A percentile compares a stretch with the other conserved stretches of the same genome.
Conservation (phyloP, 2,888 invertebrate species). For the Trichogramma dendrolimi region DNA sequence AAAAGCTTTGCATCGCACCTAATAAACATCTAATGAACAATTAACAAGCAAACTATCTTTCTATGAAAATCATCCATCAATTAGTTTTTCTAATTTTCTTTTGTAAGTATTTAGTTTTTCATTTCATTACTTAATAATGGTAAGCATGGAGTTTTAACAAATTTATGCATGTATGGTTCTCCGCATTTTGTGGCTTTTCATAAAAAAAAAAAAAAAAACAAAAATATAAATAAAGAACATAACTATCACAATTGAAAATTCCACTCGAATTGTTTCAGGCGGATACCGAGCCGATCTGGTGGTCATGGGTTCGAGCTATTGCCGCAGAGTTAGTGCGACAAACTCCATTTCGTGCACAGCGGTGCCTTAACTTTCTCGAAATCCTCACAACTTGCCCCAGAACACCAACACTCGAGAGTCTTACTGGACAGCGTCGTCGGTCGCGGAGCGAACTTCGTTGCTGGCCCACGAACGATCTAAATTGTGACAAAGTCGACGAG, state of each 20-base stretch:
- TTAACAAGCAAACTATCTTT: too few species aligned
- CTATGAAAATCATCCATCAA: too few species aligned
- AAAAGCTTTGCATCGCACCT: too few species aligned
- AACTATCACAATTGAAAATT: not conserved
- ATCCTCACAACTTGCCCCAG: slow-evolving; percentile 62
- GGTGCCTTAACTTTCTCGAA: slow-evolving; percentile 65
- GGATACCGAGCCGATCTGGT: slow-evolving; percentile 65
- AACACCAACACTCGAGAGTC: slow-evolving; percentile 55
- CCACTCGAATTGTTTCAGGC: slow-evolving; percentile 57
- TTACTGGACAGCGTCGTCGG: slow-evolving; percentile 44
- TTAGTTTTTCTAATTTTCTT: too few species aligned
- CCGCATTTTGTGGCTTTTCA: too few species aligned
- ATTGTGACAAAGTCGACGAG: slow-evolving; percentile 27
- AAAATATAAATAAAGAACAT: too few species aligned
- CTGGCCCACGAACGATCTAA: slow-evolving; percentile 38
- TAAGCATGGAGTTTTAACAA: too few species aligned
- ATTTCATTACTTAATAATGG: too few species aligned
- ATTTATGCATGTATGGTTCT: too few species aligned
- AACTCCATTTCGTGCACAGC: slow-evolving; percentile 65
- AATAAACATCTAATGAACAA: too few species aligned
- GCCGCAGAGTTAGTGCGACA: slow-evolving; percentile 72
- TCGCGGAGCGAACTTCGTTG: slow-evolving; percentile 48
- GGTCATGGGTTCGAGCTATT: slow-evolving; percentile 70
- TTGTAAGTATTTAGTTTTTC: too few species aligned
- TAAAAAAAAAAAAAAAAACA: too few species aligned